phyloP scores from a whole-genome alignment of 2,888 invertebrate genomes.

The Phalera bucephala region DNA sequence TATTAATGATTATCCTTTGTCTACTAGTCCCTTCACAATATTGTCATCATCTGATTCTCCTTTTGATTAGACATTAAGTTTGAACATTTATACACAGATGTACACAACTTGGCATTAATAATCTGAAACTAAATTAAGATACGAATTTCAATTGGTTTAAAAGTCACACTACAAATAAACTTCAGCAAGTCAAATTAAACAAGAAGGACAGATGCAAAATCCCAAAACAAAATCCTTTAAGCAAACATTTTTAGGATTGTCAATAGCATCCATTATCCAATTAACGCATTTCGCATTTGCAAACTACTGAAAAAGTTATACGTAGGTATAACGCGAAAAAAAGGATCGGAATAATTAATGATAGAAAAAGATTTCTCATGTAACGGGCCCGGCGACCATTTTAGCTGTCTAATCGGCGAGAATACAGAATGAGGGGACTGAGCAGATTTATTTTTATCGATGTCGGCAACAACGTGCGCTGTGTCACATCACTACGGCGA shows the following conservation, averaged over 20 bases:
- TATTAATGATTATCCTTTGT: too few species aligned
- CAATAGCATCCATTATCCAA: constrained; percentile 36
- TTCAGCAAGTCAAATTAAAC: too few species aligned
- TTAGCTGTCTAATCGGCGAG: constrained; percentile 42
- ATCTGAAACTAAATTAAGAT: too few species aligned
- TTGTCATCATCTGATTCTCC: too few species aligned
- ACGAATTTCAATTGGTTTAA: too few species aligned
- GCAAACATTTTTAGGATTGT: constrained; percentile 1
- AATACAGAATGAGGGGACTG: constrained; percentile 39
- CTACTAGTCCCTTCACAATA: too few species aligned
- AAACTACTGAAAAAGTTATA: constrained; percentile 23
- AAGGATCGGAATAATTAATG: constrained; percentile 53
- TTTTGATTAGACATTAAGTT: too few species aligned
- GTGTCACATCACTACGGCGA: constrained; percentile 52
- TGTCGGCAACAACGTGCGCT: constrained; percentile 27
- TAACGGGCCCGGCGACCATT: constrained; percentile 35
- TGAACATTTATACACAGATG: too few species aligned
- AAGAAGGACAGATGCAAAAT: neutral
- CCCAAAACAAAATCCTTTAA: neutral
- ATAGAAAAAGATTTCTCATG: constrained; percentile 59
- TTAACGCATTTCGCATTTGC: constrained; percentile 25
- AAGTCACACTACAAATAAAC: too few species aligned
- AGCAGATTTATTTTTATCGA: constrained; percentile 48
- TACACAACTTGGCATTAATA: too few species aligned
- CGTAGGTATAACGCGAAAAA: too few species aligned